These are phyloP conservation scores for Aphelenchoides avenae DNA, from an alignment of 1,140 invertebrate species.

Conservation along the genomic window DNA sequence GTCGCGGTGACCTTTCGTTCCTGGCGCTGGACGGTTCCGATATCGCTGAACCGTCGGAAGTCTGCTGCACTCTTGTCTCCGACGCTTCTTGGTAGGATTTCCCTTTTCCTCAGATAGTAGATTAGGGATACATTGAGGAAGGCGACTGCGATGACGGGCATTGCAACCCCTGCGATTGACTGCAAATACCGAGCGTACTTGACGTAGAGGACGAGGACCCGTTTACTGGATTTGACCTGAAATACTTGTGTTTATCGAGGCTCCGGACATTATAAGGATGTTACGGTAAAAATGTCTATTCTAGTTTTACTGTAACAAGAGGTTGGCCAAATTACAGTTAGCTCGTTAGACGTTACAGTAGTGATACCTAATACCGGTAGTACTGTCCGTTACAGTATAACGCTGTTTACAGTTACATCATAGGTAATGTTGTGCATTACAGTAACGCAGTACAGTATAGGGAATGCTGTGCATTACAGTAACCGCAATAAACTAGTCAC, in stretches of 20 bases:
- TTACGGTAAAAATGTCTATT: too few relatives aligned
- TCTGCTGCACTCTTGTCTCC: constrained; percentile 20
- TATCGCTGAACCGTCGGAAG: constrained; percentile 29
- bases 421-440: too few relatives aligned
- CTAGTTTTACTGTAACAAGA: too few relatives aligned
- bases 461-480: too few relatives aligned
- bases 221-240: not conserved
- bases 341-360: too few relatives aligned
- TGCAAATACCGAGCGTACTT: constrained; percentile 26
- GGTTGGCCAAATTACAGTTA: too few relatives aligned
- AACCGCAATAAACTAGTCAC: too few relatives aligned
- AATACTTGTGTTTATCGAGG: constrained; percentile 13
- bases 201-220: constrained; percentile 13
- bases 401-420: too few relatives aligned
- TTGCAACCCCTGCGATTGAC: constrained; percentile 25
- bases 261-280: constrained; percentile 14
- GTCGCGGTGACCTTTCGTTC: constrained; percentile 49
- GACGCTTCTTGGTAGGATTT: constrained; percentile 37
- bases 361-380: too few relatives aligned
- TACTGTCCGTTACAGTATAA: too few relatives aligned
- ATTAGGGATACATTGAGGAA: constrained; percentile 49
- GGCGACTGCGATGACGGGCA: constrained; percentile 48
- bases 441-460: too few relatives aligned
- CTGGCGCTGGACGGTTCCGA: constrained; percentile 42
- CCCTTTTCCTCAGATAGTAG: constrained; percentile 43